Conservation (phyloP, 2,888 invertebrate species). For the Volucella inflata region DNA sequence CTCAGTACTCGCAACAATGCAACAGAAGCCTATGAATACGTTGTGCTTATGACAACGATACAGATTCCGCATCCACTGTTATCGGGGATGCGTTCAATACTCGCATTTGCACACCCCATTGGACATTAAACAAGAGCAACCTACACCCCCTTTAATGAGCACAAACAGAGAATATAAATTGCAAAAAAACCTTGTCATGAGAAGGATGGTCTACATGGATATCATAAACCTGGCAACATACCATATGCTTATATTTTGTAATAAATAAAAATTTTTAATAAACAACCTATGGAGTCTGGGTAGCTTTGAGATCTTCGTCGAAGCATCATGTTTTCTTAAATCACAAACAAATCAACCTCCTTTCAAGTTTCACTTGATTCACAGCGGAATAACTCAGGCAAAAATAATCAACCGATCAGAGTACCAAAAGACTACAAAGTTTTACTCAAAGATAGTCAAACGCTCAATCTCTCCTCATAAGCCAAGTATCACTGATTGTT, state of each 20-base stretch:
- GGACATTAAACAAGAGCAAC: constrained; percentile 52
- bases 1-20: constrained; percentile 35
- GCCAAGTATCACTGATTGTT: not conserved
- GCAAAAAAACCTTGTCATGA: constrained; percentile 34
- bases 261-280: constrained; percentile 68
- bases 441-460: too few relatives aligned
- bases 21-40: not conserved
- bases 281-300: constrained; percentile 46
- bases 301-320: constrained; percentile 8
- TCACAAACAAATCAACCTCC: too few relatives aligned
- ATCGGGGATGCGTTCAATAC: constrained; percentile 54
- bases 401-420: too few relatives aligned
- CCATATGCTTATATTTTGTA: constrained; percentile 35
- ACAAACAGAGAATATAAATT: constrained; percentile 65
- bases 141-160: constrained; percentile 64
- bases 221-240: not conserved
- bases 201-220: not conserved
- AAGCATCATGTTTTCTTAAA: too few relatives aligned
- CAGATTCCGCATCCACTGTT: constrained; percentile 18
- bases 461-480: not conserved
- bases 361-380: too few relatives aligned
- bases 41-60: constrained; percentile 28
- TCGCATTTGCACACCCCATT: constrained; percentile 68
- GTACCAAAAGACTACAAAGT: too few relatives aligned
- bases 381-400: too few relatives aligned